Evolutionary conservation across 2,113 vertebrate genomes (phyloP), one percentile per base, ranked within the genome.

Genomic region (Prochilodus magdalenae): DNA sequence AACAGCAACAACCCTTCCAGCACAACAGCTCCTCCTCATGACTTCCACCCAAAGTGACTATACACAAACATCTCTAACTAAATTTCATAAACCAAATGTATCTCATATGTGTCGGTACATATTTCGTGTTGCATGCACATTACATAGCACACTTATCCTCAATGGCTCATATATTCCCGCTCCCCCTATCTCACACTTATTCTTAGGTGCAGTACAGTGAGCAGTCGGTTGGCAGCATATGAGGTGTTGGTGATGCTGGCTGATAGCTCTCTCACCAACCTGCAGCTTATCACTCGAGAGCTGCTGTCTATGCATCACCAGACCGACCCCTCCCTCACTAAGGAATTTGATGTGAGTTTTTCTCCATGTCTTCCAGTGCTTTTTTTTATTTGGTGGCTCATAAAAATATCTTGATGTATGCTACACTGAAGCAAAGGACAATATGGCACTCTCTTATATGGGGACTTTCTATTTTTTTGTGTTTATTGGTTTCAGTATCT

Each of bases 271-370:
- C 94, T 97, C 77, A 92, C 94, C 82, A 99, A 99, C 84, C 94
- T 99, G 63, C 96, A 95, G 80, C 96, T 99, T 55, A 97, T 99
- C 88, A 96, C 95, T 47, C 95, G 88, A 87, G 97, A 99, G 87
- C 92, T 99, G 7, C 93, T 99, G 82, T 98, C 96, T 71, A 97
- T 99, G 98, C 98, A 99, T 90, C 98, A 99, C 89, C 97, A 99
- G 65, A 94, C 95, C 6, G 98, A 99, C 86, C 96, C 97, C n/a
- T 97, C 97, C 3, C 96, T 98, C 80, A 96, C 94, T 89, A 99
- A 99, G 93, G 98, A 99, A 89, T 99, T 99, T 75, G 98, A 99
- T 87, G 98, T 98, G 93, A 95, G 95, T 82, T 13, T 29, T 51
- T 36, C 26, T 6, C 18, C 12, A 27, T 71, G 29, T 69, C 40